Conservation (phyloP, 2,113 vertebrate species). For the Ictalurus furcatus region DNA sequence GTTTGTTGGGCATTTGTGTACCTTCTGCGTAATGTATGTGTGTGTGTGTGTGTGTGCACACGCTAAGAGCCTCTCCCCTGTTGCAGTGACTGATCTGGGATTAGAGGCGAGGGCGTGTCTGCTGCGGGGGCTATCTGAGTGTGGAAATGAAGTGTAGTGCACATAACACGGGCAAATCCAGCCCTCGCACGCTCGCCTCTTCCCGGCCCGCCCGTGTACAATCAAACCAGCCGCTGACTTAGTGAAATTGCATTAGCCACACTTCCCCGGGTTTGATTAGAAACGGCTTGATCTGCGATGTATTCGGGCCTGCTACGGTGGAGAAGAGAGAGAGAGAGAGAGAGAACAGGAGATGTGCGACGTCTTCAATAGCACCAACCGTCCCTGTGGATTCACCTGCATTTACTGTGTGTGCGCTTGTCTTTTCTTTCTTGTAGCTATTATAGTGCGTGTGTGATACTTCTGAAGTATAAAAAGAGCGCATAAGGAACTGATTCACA, state of each 20-base stretch:
- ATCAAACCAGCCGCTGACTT: conserved; percentile 80
- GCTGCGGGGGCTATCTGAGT: conserved; percentile 39
- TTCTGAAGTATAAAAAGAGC: background rate
- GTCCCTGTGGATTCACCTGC: conserved; percentile 28
- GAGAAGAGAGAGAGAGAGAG: conserved; percentile 52
- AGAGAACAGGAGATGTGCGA: conserved; percentile 54
- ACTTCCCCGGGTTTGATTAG: conserved; percentile 79
- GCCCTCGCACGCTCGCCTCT: conserved; percentile 53
- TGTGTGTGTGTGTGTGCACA: background rate
- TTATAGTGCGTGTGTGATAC: background rate
- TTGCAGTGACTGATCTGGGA: conserved; percentile 65
- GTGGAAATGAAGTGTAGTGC: conserved; percentile 49
- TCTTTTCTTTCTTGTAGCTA: conserved; percentile 17
- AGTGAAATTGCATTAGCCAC: conserved; percentile 84
- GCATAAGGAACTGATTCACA: background rate
- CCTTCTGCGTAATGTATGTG: background rate
- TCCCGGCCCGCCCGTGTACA: conserved; percentile 65
- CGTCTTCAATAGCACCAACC: conserved; percentile 65
- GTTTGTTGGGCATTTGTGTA: background rate
- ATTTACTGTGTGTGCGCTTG: conserved; percentile 2
- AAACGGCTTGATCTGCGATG: conserved; percentile 75
- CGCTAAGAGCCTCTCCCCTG: conserved; percentile 24
- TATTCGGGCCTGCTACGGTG: conserved; percentile 63
- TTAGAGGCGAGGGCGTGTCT: conserved; percentile 56
- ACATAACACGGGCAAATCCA: conserved; percentile 67